Conservation (phyloP, 2,797 vertebrate genomes). For the Rhynchonycteris naso region DNA sequence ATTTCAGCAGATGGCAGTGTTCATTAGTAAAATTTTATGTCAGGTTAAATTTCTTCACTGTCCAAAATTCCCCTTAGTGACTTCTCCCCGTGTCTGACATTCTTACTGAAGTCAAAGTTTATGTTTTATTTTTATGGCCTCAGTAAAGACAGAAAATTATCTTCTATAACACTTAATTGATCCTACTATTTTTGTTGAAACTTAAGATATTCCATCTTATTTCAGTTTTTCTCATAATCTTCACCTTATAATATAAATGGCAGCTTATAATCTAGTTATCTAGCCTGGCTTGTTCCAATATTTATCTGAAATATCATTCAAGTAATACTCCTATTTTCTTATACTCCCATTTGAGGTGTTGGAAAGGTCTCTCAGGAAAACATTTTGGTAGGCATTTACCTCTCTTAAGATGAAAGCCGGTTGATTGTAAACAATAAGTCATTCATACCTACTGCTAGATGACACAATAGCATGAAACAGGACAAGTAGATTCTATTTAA, state of each 20-base stretch:
- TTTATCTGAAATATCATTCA: not conserved
- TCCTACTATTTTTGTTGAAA: not conserved
- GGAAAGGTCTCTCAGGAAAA: not conserved
- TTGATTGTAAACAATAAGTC: not conserved
- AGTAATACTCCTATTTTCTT: not conserved
- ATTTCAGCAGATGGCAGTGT: not conserved
- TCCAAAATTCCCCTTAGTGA: not conserved
- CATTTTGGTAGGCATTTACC: not conserved
- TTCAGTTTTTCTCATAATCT: not conserved
- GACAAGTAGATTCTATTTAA: slow-evolving; percentile 5
- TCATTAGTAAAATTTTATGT: not conserved
- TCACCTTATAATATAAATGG: not conserved
- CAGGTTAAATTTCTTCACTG: not conserved
- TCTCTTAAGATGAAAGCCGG: not conserved
- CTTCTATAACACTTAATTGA: not conserved
- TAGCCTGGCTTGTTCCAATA: not conserved
- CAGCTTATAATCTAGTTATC: not conserved
- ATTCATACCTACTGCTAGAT: not conserved
- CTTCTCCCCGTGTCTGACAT: not conserved
- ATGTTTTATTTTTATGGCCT: not conserved
- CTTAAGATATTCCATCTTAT: not conserved
- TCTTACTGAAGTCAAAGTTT: not conserved
- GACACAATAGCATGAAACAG: not conserved
- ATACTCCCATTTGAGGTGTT: not conserved
- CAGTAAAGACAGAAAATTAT: not conserved